Base-by-base conservation (phyloP, 2,888 invertebrate genomes). In the Schizotus pectinicornis region DNA sequence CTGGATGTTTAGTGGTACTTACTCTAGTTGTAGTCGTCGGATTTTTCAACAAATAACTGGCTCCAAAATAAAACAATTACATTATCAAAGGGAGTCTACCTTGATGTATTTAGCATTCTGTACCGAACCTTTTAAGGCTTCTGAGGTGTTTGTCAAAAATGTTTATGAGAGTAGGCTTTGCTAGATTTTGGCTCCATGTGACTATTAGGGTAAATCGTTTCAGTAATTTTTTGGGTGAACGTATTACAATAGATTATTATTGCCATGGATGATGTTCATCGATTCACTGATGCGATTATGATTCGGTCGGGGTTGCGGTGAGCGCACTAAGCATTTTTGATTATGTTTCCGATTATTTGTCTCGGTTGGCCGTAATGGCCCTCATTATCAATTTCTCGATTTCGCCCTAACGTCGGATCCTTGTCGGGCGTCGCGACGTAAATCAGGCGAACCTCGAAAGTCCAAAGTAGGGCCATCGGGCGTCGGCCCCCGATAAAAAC, bases 401-500 rank as follows among this genome's bases (percentile, higher is more conserved):
- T 48, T 14, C n/a, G 14, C 41, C 12, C 36, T 36, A 2, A 6
- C 12, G 36, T 36, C 36, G 36, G 36, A 3, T 12, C 36, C 12
- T 45, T 3, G 45, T 22, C 2, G 22, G 2, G 3, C 22, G 5
- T 22, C 22, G 22, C 22, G 22, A 22, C 22, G 22, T 22, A 22
- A 48, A 48, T 48, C 48, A 48, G 38, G 37, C 46, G 32, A 48
- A 54, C n/a, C 14, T 53, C 33, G 22, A 33, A 54, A 51, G 13
- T 54, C 49, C 12, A 48, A 54, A 47, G 36, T 54, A 49, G 47
- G 12, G 8, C 41, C 52, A 39, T 22, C 48, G 46, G 49, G 8
- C 45, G 36, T 6, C 12, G 47, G 31, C 35, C 22, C 47, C 52
- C 11, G 3, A 56, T 45, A 56, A 63, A 64, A 63, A 53, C 33